Evolutionary conservation across 2,888 invertebrate genomes (phyloP).

Genomic region (Xylocampa areola): DNA sequence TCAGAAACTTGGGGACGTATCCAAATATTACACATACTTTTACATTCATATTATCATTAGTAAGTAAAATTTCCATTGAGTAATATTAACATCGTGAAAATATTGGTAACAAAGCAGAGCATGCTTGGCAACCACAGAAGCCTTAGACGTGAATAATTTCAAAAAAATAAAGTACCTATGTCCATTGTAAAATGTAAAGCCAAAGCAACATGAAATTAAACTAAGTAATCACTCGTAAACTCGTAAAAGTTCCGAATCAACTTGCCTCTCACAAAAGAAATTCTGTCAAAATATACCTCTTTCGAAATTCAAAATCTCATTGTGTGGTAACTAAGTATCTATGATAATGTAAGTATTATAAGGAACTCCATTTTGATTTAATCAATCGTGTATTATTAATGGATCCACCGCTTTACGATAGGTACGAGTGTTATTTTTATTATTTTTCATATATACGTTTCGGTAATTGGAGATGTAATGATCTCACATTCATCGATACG

Average conservation of each 20-base stretch:
- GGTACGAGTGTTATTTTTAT: constrained; percentile 59
- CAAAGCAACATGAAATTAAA: constrained; percentile 68
- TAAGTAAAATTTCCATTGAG: no score
- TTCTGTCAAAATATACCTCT: constrained; percentile 72
- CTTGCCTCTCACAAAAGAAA: constrained; percentile 66
- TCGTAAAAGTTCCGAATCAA: constrained; percentile 60
- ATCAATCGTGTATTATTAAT: constrained; percentile 79
- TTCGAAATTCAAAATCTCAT: constrained; percentile 71
- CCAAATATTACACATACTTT: no score
- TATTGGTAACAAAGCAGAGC: background rate
- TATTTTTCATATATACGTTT: constrained; percentile 57
- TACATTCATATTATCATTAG: no score
- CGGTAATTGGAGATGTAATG: constrained; percentile 67
- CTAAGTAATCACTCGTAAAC: no score
- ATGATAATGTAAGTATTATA: no score
- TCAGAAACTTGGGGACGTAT: no score
- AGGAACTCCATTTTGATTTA: constrained; percentile 72
- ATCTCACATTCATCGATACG: constrained; percentile 54
- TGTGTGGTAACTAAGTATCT: constrained; percentile 69
- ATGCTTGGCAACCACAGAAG: background rate
- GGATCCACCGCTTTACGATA: constrained; percentile 60
- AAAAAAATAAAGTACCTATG: constrained; percentile 16
- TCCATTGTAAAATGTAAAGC: constrained; percentile 57
- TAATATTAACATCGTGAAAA: background rate
- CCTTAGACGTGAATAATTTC: background rate